These are phyloP conservation scores for Ciconia boyciana DNA, from an alignment of 2,113 vertebrate species.

Conservation along the genomic window DNA sequence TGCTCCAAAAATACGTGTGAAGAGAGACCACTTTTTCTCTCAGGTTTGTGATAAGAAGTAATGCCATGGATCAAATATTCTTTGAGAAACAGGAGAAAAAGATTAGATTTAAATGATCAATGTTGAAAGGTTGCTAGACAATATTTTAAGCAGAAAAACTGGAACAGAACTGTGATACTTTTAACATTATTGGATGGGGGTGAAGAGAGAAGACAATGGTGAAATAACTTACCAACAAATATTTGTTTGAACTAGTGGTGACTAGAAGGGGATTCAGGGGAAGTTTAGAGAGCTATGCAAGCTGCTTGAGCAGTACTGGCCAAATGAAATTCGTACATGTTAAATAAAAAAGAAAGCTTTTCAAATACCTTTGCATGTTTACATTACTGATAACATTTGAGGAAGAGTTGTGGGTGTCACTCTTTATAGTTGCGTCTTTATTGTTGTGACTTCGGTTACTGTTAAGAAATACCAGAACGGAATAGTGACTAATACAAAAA, in stretches of 20 bases:
- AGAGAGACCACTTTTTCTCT: neutral
- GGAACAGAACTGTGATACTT: neutral
- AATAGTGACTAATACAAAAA: neutral
- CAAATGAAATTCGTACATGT: fast-evolving
- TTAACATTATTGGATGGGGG: neutral
- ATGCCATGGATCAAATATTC: neutral
- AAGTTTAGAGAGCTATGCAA: neutral
- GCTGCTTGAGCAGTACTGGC: neutral
- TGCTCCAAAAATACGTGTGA: neutral
- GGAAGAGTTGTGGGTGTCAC: neutral
- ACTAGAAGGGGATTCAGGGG: neutral
- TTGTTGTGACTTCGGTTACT: neutral
- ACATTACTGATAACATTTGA: neutral
- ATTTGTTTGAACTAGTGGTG: neutral
- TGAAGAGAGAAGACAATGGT: neutral
- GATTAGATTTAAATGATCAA: neutral
- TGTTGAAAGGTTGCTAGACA: neutral
- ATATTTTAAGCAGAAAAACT: neutral
- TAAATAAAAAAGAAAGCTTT: neutral
- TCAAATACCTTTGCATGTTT: neutral
- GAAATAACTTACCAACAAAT: neutral
- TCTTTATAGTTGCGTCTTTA: neutral
- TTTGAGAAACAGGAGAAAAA: neutral
- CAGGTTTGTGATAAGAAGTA: neutral
- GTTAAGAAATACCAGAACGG: neutral